Percentiles rank a stretch among this genome's conserved stretches.
Conservation (phyloP, 1,140 invertebrate genomes). For the Hydropsyche tenuis region DNA sequence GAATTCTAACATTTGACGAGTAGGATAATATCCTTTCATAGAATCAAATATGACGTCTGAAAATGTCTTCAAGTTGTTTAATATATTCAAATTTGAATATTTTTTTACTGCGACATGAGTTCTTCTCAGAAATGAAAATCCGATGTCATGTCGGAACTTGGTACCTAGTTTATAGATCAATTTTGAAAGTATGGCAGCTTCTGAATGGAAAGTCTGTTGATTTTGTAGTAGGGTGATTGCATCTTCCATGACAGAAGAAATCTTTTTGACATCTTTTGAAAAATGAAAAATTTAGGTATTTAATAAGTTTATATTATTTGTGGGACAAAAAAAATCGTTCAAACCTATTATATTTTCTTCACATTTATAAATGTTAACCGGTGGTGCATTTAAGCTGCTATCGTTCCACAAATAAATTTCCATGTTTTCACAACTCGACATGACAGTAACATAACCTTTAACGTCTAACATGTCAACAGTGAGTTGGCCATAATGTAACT, state of each 20-base stretch:
- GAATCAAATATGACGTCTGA: constrained; percentile 51
- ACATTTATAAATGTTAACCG: constrained; percentile 53
- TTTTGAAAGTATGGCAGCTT: constrained; percentile 65
- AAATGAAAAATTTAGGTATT: no score
- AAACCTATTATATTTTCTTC: constrained; percentile 35
- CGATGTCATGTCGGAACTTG: constrained; percentile 68
- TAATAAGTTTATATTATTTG: no score
- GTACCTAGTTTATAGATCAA: constrained; percentile 68
- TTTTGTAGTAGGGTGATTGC: constrained; percentile 58
- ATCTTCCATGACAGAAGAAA: constrained; percentile 53
- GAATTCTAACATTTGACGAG: constrained; percentile 66
- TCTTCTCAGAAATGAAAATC: constrained; percentile 65
- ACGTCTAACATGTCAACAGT: not conserved
- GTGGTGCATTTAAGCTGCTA: constrained; percentile 53
- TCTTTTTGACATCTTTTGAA: constrained; percentile 21
- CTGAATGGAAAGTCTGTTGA: constrained; percentile 61
- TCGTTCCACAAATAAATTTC: constrained; percentile 53
- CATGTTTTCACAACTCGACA: not conserved
- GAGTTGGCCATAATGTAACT: not conserved
- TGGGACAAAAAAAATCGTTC: not conserved
- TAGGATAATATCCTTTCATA: constrained; percentile 59
- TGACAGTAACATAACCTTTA: constrained; percentile 7
- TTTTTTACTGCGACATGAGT: constrained; percentile 63
- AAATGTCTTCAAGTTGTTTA: constrained; percentile 60
- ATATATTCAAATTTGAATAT: constrained; percentile 61